Evolutionary conservation across 2,888 invertebrate species (phyloP), one percentile per base, ranked within the genome.

Genomic region (Acrocyrtus sp.): DNA sequence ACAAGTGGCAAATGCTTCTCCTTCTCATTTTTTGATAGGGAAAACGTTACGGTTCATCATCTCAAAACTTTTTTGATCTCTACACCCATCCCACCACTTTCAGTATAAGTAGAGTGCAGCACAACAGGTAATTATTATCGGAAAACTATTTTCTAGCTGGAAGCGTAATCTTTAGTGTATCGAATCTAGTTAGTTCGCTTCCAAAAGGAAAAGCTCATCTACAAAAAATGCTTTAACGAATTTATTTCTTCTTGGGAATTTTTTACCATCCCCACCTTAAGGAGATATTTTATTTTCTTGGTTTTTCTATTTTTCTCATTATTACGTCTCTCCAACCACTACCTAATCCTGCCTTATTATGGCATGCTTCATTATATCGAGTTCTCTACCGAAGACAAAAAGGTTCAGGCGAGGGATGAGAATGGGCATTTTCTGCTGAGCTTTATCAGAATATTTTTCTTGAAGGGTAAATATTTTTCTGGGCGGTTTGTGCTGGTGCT

Each of bases 251-350:
- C 34, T 34, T 34, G 34, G 34, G 34, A 34, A 34, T 34, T 34
- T 34, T 34, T 34, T 34, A 5, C 12, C 34, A 34, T 34, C 34
- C 34, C 34, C 34, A 34, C 34, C 34, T 34, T 12, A 34, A 34
- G 12, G 34, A 34, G n/a, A 10, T 48, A 3, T 48, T 4, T 19
- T 48, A 22, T 21, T 26, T 26, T 26, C n/a, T 51, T 51, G 51
- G 51, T 24, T 51, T 51, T 51, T 51, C 51, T 26, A 26, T 19
- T 51, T 48, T 51, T 51, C 22, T 51, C 26, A 51, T 26, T 24
- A 51, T 51, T 26, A 51, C 26, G 19, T 21, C 48, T 48, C 22
- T 24, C 26, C 48, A 48, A 21, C 6, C 48, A 21, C 21, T 48
- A 6, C 17, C 21, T 12, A 3, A 17, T 48, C 10, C 12, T 19